Base-by-base conservation (phyloP, 1,140 invertebrate species). In the Zaprionus ornatus region DNA sequence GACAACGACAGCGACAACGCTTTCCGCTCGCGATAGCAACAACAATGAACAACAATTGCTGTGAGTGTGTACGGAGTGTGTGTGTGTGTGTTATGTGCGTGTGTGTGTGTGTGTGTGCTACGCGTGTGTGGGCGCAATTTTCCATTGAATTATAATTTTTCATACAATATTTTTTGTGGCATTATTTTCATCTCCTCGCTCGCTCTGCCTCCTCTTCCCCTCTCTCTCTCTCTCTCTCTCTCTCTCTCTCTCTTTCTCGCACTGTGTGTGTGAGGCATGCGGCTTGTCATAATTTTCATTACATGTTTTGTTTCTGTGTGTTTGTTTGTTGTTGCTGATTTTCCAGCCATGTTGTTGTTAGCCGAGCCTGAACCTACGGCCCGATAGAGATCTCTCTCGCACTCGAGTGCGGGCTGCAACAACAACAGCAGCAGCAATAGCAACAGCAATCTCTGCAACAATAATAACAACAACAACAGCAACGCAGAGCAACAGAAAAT, bases 91-190 rank as follows among this genome's bases (percentile, higher is more conserved):
- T 40, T 32, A 13, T 67, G 57, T 64, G 70, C 81, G 77, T 66
- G 84, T 90, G 87, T n/a, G 54, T 59, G 65, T 74, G 48, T 37
- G 48, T 74, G 65, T 60, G 70, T 25, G 54, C 35, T 71, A 84
- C 75, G 75, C 81, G 78, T 88, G 85, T 90, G 85, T 90, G 88
- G 88, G 88, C 88, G 88, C 88, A 86, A 90, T 90, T 91, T 91
- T 88, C 87, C 88, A 91, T 87, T 91, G 88, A 91, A 91, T 88
- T 91, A 91, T 81, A 84, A 84, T 81, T 91, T 87, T 75, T 76
- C 66, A 65, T 80, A 82, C 50, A 54, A 45, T 59, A 35, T 54
- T n/a, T 40, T 62, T 74, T 60, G 48, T 66, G 37, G 62, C 67
- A 56, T 65, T 55, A 69, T 70, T 75, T 75, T 54, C 19, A 45